Percentiles rank a stretch among this genome's conserved stretches.
phyloP scores from a whole-genome alignment of 92 coral and sea anemone species.

The Parazoanthus darwini region DNA sequence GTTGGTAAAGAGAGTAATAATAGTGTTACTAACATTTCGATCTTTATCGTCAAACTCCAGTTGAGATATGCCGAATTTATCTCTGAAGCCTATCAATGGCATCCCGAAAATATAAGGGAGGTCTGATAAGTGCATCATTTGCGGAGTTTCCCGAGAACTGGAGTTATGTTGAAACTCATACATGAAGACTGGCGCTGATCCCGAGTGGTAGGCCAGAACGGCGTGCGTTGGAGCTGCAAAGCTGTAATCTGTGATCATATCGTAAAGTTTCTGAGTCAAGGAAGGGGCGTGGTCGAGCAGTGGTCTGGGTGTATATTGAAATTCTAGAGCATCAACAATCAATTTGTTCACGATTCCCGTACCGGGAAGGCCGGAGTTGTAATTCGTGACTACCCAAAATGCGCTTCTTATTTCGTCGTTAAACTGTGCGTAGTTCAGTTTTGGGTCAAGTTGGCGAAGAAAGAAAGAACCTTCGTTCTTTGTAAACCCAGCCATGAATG shows the following conservation, averaged over 20 bases:
- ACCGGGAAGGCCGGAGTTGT: conserved; percentile 22
- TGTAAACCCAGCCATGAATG: conserved; percentile 48
- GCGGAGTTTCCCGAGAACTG: background rate
- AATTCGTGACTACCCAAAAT: background rate
- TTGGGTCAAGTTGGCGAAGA: background rate
- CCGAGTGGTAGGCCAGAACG: conserved; percentile 49
- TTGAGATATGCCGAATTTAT: background rate
- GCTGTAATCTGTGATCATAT: conserved; percentile 43
- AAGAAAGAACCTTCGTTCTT: conserved; percentile 50
- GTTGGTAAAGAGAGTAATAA: conserved; percentile 49
- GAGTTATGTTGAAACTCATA: conserved; percentile 46
- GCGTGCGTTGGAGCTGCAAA: conserved; percentile 56
- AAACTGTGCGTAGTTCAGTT: background rate
- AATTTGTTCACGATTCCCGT: conserved; percentile 34
- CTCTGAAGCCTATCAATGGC: conserved; percentile 15
- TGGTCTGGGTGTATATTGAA: conserved; percentile 63
- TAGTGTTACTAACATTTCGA: conserved; percentile 49
- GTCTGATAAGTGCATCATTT: conserved; percentile 27
- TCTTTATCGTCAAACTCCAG: conserved; percentile 33
- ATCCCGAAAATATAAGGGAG: conserved; percentile 37
- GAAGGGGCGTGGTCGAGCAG: conserved; percentile 35
- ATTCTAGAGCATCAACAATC: conserved; percentile 47
- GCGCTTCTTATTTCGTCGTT: conserved; percentile 20
- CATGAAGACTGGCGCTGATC: conserved; percentile 49
- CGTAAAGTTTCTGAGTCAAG: conserved; percentile 45